Base-by-base conservation (phyloP, 2,797 vertebrate species). In the Valencia hispanica region DNA sequence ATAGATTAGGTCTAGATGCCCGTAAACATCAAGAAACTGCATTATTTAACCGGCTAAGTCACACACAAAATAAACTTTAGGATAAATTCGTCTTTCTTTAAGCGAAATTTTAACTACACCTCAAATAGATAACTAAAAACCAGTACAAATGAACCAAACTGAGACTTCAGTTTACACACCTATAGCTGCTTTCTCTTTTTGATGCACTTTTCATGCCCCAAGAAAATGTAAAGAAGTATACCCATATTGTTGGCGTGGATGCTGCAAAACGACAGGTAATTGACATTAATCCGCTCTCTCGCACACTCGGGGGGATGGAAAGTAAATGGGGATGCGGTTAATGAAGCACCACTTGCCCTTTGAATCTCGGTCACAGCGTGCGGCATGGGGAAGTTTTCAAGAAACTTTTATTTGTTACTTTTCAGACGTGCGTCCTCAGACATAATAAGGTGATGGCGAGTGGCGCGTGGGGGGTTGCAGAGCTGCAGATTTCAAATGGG, bases 281-380 rank as follows among this genome's bases (percentile, higher is more conserved):
- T 93, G 90, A 93, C 90, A 90, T 92, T 91, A 95, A 94, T 93
- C 91, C 90, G 75, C 89, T 91, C 90, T 88, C 88, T 92, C 88
- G 86, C 82, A 87, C 87, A 72, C 92, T 77, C 91, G 87, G 85
- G 87, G 90, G 91, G 88, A 86, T 90, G 85, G 91, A 74, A 82
- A 87, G 91, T 87, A 86, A 94, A 92, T 78, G 89, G 87, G 87
- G 90, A 93, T 82, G 83, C 88, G 85, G 88, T 92, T 94, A 95
- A 94, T 94, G 92, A 94, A 93, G 90, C 92, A 85, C 88, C 91
- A 91, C 94, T 94, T 94, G 92, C 92, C 92, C 92, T 91, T 93
- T 91, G 92, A 81, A 84, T 91, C 91, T 82, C 89, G 80, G 83
- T 87, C 92, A 83, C 92, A 93, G 88, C 92, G 84, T 91, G 92